A percentile compares a stretch with the other conserved stretches of the same genome.
Evolutionary conservation across 2,797 vertebrate genomes (phyloP).

Genomic region (Myotis myotis): DNA sequence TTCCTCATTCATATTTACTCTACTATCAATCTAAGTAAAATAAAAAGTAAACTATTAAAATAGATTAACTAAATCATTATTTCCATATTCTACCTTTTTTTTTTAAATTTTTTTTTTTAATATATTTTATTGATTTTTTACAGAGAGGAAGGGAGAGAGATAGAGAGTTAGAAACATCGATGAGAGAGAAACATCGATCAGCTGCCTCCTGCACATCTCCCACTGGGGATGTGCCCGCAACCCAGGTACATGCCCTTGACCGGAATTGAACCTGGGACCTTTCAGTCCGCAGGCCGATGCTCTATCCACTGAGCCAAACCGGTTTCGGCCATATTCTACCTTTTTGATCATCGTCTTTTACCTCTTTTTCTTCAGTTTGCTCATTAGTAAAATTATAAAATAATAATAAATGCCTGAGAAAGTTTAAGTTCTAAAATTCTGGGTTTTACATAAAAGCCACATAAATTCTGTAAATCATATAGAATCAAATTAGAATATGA

Average conservation of each 20-base stretch:
- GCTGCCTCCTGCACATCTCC: no score
- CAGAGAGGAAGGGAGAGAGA: no score
- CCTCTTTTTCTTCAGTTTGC: background rate
- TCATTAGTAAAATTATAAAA: background rate
- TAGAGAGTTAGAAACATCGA: no score
- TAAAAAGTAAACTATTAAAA: background rate
- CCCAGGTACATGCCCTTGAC: no score
- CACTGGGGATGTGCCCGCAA: no score
- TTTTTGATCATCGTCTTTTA: background rate
- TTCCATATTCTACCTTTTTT: background rate
- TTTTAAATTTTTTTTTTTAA: no score
- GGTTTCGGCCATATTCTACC: no score
- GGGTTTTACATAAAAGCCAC: background rate
- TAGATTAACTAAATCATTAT: background rate
- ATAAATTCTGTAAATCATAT: background rate
- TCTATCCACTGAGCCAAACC: no score
- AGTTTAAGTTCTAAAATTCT: background rate
- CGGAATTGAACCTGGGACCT: no score
- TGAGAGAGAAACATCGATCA: no score
- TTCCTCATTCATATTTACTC: background rate
- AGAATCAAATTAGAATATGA: background rate
- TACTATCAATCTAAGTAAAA: background rate
- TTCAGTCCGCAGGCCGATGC: no score
- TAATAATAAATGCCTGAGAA: background rate
- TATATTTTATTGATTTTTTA: no score